Evolutionary conservation across 2,888 invertebrate genomes (phyloP).

Genomic region (Eucera pruinosa): DNA sequence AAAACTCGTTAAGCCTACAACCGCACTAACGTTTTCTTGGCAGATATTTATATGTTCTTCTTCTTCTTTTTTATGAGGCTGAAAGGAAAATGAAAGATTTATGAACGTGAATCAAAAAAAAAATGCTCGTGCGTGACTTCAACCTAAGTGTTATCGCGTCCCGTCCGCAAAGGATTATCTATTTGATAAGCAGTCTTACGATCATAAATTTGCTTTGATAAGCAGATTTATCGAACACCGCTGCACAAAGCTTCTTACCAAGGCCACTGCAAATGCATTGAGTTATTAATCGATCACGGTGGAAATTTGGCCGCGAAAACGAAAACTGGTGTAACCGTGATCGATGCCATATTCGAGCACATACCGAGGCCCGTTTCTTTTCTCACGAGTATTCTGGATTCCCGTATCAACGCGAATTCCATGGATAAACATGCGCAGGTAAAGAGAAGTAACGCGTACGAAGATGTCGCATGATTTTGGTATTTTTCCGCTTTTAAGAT

Average conservation of each 20-base stretch:
- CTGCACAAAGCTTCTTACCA: slow-evolving; percentile 86
- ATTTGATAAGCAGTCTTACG: no score
- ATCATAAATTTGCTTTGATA: no score
- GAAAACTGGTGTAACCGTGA: slow-evolving; percentile 79
- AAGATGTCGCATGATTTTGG: no score
- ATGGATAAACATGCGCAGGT: slow-evolving; percentile 74
- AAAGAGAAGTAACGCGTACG: slow-evolving; percentile 16
- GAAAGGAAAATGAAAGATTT: no score
- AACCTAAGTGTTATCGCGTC: no score
- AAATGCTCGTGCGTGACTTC: no score
- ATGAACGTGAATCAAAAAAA: no score
- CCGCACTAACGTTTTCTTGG: no score
- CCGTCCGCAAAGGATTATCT: no score
- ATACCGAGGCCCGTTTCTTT: slow-evolving; percentile 81
- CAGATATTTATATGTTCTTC: no score
- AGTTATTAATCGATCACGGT: slow-evolving; percentile 83
- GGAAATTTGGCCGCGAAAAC: slow-evolving; percentile 81
- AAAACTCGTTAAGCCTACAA: no score
- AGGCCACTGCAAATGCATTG: slow-evolving; percentile 85
- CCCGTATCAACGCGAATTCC: slow-evolving; percentile 70
- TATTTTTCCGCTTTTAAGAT: slow-evolving; percentile 54
- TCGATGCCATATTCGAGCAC: slow-evolving; percentile 82
- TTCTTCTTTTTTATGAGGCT: no score
- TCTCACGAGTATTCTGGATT: slow-evolving; percentile 80
- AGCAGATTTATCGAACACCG: slow-evolving; percentile 84